These are phyloP conservation scores for Drosophila mulleri DNA, from an alignment of 2,888 invertebrate species.

Conservation along the genomic window DNA sequence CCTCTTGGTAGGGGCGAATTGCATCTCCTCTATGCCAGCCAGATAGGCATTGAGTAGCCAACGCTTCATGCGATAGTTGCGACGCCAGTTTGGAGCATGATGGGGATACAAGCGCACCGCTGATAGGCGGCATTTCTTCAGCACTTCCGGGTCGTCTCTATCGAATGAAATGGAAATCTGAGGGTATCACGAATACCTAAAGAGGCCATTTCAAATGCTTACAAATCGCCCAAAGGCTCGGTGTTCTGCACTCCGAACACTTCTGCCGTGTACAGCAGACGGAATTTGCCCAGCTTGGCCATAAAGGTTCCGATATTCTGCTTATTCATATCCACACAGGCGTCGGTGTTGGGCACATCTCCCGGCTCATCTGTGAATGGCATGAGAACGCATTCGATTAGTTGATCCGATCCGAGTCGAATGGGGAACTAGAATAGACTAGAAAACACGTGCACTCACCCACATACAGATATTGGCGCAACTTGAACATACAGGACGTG, in stretches of 20 bases:
- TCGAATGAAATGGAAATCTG: not conserved
- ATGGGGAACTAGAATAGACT: too few relatives aligned
- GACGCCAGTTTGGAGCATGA: not conserved
- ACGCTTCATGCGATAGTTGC: not conserved
- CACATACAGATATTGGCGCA: conserved; percentile 21
- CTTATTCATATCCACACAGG: conserved; percentile 6
- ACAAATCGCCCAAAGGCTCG: conserved; percentile 32
- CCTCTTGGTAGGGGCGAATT: not conserved
- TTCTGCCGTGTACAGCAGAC: conserved; percentile 33
- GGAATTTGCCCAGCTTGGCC: conserved; percentile 31
- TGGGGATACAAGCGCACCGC: not conserved
- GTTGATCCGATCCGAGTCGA: too few relatives aligned
- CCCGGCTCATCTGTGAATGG: conserved; percentile 9
- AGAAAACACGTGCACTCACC: conserved; percentile 15
- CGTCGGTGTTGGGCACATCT: not conserved
- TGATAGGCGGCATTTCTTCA: conserved; percentile 16
- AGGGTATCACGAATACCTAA: too few relatives aligned
- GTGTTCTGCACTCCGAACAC: conserved; percentile 21
- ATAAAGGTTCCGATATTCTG: conserved; percentile 30
- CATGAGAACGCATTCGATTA: too few relatives aligned
- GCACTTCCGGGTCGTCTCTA: conserved; percentile 20
- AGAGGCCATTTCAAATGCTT: not conserved
- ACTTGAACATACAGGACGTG: conserved; percentile 8
- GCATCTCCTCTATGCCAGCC: not conserved
- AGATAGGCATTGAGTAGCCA: conserved; percentile 27